Percentiles rank a stretch among this genome's conserved stretches.
These are phyloP conservation scores for Gymnopithys bicolor DNA, from an alignment of 2,797 vertebrate species.

Conservation along the genomic window DNA sequence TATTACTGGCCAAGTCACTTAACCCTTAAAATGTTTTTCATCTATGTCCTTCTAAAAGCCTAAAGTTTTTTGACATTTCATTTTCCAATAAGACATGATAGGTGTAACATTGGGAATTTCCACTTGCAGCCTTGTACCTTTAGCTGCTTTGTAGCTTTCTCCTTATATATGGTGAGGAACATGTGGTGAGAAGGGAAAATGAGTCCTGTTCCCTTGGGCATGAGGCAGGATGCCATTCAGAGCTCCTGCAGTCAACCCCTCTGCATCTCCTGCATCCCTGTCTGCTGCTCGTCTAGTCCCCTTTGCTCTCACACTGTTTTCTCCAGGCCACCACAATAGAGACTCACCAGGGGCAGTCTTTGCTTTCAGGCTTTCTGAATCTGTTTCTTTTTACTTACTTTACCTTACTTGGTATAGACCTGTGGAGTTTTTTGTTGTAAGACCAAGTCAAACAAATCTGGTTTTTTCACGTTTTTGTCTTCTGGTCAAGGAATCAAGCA, in stretches of 20 bases:
- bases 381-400: not conserved
- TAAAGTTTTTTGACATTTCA: not conserved
- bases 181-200: fast-evolving
- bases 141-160: not conserved
- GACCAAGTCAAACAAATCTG: not conserved
- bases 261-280: not conserved
- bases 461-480: not conserved
- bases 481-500: not conserved
- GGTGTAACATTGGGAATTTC: not conserved
- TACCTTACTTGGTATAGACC: not conserved
- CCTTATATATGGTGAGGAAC: fast-evolving
- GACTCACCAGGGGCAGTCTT: not conserved
- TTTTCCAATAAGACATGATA: not conserved
- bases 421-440: not conserved
- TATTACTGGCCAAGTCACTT: not conserved
- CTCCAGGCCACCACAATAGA: fast-evolving
- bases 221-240: fast-evolving
- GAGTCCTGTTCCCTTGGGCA: fast-evolving
- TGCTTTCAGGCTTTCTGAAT: not conserved
- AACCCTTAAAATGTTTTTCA: not conserved
- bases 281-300: not conserved
- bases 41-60: not conserved
- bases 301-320: not conserved
- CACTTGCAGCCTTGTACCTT: not conserved
- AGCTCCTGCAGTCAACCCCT: not conserved